phyloP scores from a whole-genome alignment of 2,888 invertebrate species.

The Megamerina dolium region DNA sequence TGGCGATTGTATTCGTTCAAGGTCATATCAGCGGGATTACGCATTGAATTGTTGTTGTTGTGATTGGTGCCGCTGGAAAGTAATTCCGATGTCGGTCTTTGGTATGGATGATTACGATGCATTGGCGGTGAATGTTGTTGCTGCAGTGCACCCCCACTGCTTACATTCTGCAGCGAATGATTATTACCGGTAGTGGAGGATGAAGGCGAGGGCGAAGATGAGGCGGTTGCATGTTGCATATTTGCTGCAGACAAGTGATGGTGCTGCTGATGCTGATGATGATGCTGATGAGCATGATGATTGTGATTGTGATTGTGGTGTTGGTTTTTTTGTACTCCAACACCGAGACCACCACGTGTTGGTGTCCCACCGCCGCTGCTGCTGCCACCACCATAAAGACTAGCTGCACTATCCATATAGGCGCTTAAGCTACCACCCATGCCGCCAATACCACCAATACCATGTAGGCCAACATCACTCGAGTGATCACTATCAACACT shows the following conservation, averaged over 20 bases:
- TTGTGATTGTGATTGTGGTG: constrained; percentile 10
- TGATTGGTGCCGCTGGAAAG: constrained; percentile 25
- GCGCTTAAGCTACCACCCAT: constrained; percentile 3
- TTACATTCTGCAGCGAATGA: background rate
- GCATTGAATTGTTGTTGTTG: constrained; percentile 29
- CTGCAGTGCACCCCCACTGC: background rate
- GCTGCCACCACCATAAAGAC: constrained; percentile 5
- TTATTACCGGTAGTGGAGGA: constrained; percentile 4
- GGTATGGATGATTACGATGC: constrained; percentile 28
- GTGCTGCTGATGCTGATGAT: constrained; percentile 1
- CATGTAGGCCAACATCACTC: constrained; percentile 6
- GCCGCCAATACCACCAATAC: no score
- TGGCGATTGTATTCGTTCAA: constrained; percentile 46
- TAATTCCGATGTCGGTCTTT: constrained; percentile 29
- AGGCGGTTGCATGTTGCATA: constrained; percentile 10
- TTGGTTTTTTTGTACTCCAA: no score
- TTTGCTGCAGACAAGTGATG: constrained; percentile 14
- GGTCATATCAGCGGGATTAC: constrained; percentile 46
- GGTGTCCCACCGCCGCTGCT: constrained; percentile 5
- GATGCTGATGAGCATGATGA: constrained; percentile 6
- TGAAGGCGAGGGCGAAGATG: constrained; percentile 13
- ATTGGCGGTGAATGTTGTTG: constrained; percentile 26
- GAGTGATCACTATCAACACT: constrained; percentile 13
- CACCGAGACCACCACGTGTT: background rate
- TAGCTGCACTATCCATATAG: constrained; percentile 11